phyloP scores from a whole-genome alignment of 2,113 vertebrate genomes.

The Fulica atra region DNA sequence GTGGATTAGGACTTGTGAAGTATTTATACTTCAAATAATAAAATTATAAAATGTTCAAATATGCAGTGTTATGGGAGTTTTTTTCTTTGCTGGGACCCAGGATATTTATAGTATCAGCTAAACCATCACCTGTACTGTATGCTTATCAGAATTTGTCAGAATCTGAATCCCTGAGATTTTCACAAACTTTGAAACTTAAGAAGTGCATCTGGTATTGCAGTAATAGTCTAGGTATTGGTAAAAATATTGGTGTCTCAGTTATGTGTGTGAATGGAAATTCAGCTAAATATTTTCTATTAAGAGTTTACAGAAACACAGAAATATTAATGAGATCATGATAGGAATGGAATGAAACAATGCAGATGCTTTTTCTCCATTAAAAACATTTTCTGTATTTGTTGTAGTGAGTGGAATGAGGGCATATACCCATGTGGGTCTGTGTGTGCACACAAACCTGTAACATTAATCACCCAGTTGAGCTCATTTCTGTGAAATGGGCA shows the following conservation, averaged over 20 bases:
- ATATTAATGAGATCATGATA: not conserved
- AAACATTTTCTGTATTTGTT: not conserved
- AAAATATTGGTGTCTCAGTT: not conserved
- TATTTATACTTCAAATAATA: not conserved
- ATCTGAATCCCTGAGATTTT: not conserved
- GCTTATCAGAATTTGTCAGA: not conserved
- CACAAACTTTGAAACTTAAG: not conserved
- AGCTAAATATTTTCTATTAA: not conserved
- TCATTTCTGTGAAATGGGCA: not conserved
- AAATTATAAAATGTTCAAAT: slow-evolving; percentile 29
- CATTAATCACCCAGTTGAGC: not conserved
- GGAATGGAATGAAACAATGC: not conserved
- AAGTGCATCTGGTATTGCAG: not conserved
- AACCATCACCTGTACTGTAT: not conserved
- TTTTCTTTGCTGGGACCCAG: not conserved
- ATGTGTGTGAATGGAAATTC: not conserved
- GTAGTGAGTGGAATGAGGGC: not conserved
- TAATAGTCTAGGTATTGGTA: not conserved
- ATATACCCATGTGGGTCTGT: not conserved
- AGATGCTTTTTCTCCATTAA: not conserved
- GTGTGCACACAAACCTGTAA: not conserved
- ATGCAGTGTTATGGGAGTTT: not conserved
- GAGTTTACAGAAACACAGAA: not conserved
- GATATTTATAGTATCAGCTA: not conserved
- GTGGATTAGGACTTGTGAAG: slow-evolving; percentile 16